Evolutionary conservation across 2,113 vertebrate genomes (phyloP).

Genomic region (Benitochromis conjunctus): DNA sequence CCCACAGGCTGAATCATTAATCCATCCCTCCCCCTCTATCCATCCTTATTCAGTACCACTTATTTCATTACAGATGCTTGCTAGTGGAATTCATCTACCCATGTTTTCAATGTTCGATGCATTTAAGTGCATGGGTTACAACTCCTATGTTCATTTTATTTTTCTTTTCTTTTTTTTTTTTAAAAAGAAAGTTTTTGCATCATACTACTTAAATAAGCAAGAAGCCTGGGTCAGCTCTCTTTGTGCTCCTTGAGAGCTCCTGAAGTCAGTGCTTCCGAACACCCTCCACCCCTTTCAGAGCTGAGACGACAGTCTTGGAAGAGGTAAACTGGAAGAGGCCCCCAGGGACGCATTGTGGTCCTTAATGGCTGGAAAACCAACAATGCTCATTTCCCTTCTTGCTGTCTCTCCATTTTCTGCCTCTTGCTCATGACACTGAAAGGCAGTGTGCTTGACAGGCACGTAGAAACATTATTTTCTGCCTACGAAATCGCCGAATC

Average conservation of each 20-base stretch:
- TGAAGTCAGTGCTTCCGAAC: conserved; percentile 47
- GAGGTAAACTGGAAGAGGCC: conserved; percentile 50
- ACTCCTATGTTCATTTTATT: conserved; percentile 58
- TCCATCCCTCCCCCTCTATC: not conserved
- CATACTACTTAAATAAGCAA: conserved; percentile 58
- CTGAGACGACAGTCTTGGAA: conserved; percentile 55
- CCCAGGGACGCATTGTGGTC: conserved; percentile 43
- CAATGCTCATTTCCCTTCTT: conserved; percentile 35
- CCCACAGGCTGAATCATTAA: conserved; percentile 3
- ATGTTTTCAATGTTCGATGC: conserved; percentile 54
- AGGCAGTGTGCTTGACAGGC: conserved; percentile 47
- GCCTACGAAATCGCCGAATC: conserved; percentile 84
- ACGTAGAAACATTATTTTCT: conserved; percentile 79
- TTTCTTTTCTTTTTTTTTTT: not conserved
- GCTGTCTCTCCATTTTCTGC: conserved; percentile 40
- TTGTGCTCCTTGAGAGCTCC: conserved; percentile 20
- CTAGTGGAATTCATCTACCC: conserved; percentile 40
- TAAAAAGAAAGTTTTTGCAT: conserved; percentile 55
- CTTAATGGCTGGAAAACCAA: conserved; percentile 28
- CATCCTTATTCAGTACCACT: conserved; percentile 53
- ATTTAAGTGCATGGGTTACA: conserved; percentile 65
- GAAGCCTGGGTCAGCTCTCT: conserved; percentile 41
- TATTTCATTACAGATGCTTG: conserved; percentile 39
- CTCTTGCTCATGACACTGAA: conserved; percentile 28
- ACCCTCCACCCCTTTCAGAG: conserved; percentile 46